Conservation (phyloP, 2,888 invertebrate genomes). For the Amaurobius ferox region DNA sequence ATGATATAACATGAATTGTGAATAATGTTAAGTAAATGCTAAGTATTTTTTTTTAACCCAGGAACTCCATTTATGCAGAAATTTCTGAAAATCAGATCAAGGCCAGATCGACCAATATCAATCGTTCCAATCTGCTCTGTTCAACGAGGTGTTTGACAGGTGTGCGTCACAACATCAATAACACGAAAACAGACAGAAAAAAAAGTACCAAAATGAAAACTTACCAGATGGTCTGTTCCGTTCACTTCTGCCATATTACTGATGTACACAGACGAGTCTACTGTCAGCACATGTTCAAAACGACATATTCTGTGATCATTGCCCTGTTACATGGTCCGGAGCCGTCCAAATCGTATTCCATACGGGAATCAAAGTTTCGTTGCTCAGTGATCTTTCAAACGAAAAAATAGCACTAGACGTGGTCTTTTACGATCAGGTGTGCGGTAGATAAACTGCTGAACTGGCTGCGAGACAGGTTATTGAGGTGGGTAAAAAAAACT, state of each 20-base stretch:
- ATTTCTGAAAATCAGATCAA: background rate
- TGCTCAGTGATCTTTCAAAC: background rate
- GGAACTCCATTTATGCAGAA: too few species aligned
- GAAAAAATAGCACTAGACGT: slow-evolving; percentile 25
- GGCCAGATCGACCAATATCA: background rate
- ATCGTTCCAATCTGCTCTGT: background rate
- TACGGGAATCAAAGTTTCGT: slow-evolving; percentile 20
- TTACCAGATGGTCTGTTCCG: slow-evolving; percentile 55
- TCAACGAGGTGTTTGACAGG: slow-evolving; percentile 2
- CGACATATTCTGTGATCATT: slow-evolving; percentile 9
- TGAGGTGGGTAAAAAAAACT: background rate
- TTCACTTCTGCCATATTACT: slow-evolving; percentile 61
- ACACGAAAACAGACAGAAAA: background rate
- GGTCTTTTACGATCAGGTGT: slow-evolving; percentile 32
- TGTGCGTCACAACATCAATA: background rate
- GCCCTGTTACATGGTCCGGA: background rate
- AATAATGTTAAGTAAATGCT: too few species aligned
- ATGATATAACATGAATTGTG: too few species aligned
- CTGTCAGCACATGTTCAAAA: slow-evolving; percentile 47
- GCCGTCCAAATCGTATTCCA: slow-evolving; percentile 55
- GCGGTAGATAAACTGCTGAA: slow-evolving; percentile 18
- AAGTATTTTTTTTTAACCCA: too few species aligned
- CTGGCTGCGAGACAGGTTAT: slow-evolving; percentile 21
- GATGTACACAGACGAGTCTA: slow-evolving; percentile 24
- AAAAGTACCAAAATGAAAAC: slow-evolving; percentile 14